A percentile compares a stretch with the other conserved stretches of the same genome.
Evolutionary conservation across 2,888 invertebrate species (phyloP).

Genomic region (Oscheius sp.): DNA sequence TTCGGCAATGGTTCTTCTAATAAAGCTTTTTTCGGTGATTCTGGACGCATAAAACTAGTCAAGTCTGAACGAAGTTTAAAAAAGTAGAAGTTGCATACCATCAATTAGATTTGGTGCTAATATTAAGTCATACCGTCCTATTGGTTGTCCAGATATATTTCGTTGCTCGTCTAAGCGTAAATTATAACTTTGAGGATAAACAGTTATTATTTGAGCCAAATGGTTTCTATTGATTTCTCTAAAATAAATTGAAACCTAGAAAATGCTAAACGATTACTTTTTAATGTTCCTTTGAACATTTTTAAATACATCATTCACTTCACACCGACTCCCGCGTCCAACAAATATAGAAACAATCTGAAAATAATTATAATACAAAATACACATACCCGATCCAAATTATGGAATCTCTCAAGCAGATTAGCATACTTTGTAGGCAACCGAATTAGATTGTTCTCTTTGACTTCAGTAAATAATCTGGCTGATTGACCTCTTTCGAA

Average conservation of each 20-base stretch:
- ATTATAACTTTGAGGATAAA: slow-evolving; percentile 27
- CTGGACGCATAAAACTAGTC: slow-evolving; percentile 12
- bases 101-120: slow-evolving; percentile 21
- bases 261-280: slow-evolving; percentile 13
- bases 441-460: slow-evolving; percentile 1
- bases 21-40: slow-evolving; percentile 1
- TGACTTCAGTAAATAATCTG: not conserved
- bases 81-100: slow-evolving; percentile 11
- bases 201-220: slow-evolving; percentile 21
- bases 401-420: slow-evolving; percentile 20
- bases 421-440: slow-evolving; percentile 18
- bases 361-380: not conserved
- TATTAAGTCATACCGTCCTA: slow-evolving; percentile 12
- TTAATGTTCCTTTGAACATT: slow-evolving; percentile 21
- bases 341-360: slow-evolving; percentile 28
- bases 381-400: slow-evolving; percentile 19
- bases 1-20: slow-evolving; percentile 6
- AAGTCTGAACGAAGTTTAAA: slow-evolving; percentile 12
- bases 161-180: slow-evolving; percentile 21
- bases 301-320: slow-evolving; percentile 14
- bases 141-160: slow-evolving; percentile 17
- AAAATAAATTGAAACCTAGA: not conserved
- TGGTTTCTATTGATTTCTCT: slow-evolving; percentile 19
- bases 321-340: slow-evolving; percentile 21
- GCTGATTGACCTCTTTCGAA: not conserved